Percentiles rank a stretch among this genome's conserved stretches.
Evolutionary conservation across 64 coral and sea anemone species (phyloP).

Genomic region (Stichodactyla mertensii): DNA sequence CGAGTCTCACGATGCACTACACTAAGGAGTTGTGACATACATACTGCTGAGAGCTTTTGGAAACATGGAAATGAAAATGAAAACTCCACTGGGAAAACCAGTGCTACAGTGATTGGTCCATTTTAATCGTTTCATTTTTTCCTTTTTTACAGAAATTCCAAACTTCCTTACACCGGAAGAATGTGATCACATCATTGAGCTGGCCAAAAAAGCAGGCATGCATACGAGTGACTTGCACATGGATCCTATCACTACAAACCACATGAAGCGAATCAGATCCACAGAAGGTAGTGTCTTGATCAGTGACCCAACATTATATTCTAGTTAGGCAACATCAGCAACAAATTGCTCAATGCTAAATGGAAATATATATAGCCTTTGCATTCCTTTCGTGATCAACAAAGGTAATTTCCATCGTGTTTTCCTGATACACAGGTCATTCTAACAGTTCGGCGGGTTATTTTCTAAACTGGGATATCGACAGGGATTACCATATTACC

Average conservation of each 20-base stretch:
- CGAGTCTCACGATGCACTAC: no score
- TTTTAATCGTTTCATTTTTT: neutral
- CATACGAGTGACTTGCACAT: slow-evolving; percentile 53
- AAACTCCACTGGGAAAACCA: no score
- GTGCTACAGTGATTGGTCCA: no score
- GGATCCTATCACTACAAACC: slow-evolving; percentile 36
- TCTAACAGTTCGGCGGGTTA: slow-evolving; percentile 78
- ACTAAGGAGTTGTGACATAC: no score
- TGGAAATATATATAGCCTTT: no score
- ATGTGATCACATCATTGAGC: slow-evolving; percentile 40
- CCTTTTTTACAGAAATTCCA: slow-evolving; percentile 34
- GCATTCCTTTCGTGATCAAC: no score
- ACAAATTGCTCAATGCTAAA: no score
- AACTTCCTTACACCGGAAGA: slow-evolving; percentile 52
- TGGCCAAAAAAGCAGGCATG: slow-evolving; percentile 36
- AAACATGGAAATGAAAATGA: no score
- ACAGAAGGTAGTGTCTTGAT: slow-evolving; percentile 40
- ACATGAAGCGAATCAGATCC: slow-evolving; percentile 39
- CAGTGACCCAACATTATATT: no score
- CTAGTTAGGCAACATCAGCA: no score
- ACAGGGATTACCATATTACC: slow-evolving; percentile 64
- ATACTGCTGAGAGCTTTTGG: no score
- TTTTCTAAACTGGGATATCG: slow-evolving; percentile 72
- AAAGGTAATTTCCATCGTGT: neutral
- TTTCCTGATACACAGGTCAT: slow-evolving; percentile 37